Evolutionary conservation across 1,140 invertebrate genomes (phyloP).

Genomic region (Apolygus lucorum): DNA sequence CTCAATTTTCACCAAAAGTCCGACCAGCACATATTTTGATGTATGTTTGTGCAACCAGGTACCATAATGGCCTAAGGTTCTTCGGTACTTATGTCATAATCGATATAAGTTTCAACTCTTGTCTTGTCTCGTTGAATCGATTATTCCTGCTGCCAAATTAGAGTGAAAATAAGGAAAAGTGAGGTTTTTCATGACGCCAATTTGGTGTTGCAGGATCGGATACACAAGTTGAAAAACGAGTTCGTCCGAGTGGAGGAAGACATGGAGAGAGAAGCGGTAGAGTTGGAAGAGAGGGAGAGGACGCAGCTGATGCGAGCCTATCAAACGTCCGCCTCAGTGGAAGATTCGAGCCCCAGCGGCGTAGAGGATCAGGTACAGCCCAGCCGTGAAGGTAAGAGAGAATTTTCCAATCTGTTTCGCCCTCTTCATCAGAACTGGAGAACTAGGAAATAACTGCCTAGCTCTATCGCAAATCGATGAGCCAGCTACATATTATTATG

Average conservation of each 20-base stretch:
- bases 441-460: no score
- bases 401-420: neutral
- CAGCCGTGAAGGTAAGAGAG: slow-evolving; percentile 7
- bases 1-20: no score
- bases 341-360: neutral
- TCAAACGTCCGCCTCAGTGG: neutral
- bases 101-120: no score
- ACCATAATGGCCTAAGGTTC: no score
- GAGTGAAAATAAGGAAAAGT: neutral
- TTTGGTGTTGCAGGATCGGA: slow-evolving; percentile 29
- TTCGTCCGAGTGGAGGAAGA: slow-evolving; percentile 28
- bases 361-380: slow-evolving; percentile 1
- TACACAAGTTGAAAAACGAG: slow-evolving; percentile 27
- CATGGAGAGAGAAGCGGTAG: slow-evolving; percentile 27
- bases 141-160: neutral
- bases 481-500: no score
- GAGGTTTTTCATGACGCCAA: no score
- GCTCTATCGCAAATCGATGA: no score
- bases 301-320: neutral
- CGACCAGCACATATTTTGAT: no score
- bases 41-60: no score
- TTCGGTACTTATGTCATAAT: no score
- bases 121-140: neutral
- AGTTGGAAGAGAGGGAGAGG: slow-evolving; percentile 29
- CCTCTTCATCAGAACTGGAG: no score